These are phyloP conservation scores for Tarsius wallacei DNA, from an alignment of 2,797 vertebrate species.

Conservation along the genomic window DNA sequence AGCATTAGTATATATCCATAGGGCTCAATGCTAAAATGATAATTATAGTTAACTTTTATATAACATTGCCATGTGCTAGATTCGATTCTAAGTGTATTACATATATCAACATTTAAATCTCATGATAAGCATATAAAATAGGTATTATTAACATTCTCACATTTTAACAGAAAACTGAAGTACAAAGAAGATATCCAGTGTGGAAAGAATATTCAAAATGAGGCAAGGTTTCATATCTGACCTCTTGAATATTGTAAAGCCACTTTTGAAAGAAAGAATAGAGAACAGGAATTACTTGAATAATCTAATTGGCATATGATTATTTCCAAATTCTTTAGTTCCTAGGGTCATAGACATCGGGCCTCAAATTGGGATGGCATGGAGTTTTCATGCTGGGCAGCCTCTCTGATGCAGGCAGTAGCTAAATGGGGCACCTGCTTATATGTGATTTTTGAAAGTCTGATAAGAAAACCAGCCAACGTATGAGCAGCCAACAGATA, in stretches of 20 bases:
- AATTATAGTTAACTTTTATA: neutral
- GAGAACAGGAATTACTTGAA: neutral
- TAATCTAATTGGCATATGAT: neutral
- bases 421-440: fast-evolving
- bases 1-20: neutral
- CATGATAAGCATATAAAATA: too few species aligned
- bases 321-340: too few species aligned
- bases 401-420: neutral
- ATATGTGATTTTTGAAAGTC: neutral
- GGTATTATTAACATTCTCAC: too few species aligned
- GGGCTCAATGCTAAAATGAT: neutral
- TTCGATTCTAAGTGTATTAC: too few species aligned
- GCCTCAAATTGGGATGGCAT: neutral
- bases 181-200: too few species aligned
- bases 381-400: neutral
- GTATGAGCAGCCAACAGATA: too few species aligned
- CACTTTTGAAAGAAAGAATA: neutral
- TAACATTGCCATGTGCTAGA: too few species aligned
- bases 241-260: neutral
- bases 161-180: too few species aligned
- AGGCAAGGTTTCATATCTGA: too few species aligned
- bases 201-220: too few species aligned
- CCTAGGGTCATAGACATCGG: too few species aligned
- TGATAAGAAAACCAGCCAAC: neutral
- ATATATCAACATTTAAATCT: too few species aligned